Evolutionary conservation across 37 sponge, comb jelly and placozoan species (phyloP).

Genomic region (Petrosia ficiformis): DNA sequence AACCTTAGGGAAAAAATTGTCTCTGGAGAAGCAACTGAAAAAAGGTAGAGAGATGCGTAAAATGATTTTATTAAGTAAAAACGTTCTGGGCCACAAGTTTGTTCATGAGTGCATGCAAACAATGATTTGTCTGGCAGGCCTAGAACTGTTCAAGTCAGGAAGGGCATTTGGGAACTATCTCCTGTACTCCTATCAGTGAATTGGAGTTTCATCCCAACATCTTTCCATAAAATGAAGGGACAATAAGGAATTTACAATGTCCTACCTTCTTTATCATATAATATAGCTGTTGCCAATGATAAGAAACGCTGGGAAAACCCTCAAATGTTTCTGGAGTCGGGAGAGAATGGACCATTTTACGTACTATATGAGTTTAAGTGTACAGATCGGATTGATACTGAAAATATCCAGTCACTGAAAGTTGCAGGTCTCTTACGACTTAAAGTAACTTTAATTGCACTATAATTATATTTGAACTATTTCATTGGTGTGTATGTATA

Average conservation of each 20-base stretch:
- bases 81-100: no score
- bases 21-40: background rate
- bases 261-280: background rate
- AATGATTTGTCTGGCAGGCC: no score
- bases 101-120: no score
- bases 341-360: conserved; percentile 46
- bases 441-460: conserved; percentile 10
- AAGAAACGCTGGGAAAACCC: conserved; percentile 67
- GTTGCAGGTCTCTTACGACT: conserved; percentile 63
- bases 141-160: no score
- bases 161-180: background rate
- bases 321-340: conserved; percentile 33
- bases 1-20: background rate
- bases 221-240: no score
- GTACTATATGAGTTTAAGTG: conserved; percentile 54
- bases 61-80: no score
- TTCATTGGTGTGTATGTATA: background rate
- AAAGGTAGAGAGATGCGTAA: conserved; percentile 1
- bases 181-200: background rate
- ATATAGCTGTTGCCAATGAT: conserved; percentile 28
- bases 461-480: background rate
- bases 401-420: conserved; percentile 23
- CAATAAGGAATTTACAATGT: background rate
- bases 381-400: conserved; percentile 37
- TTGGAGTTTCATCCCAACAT: no score